Percentiles rank a stretch among this genome's conserved stretches.
Evolutionary conservation across 1,140 invertebrate genomes (phyloP).

Genomic region (Drosophila virilis): DNA sequence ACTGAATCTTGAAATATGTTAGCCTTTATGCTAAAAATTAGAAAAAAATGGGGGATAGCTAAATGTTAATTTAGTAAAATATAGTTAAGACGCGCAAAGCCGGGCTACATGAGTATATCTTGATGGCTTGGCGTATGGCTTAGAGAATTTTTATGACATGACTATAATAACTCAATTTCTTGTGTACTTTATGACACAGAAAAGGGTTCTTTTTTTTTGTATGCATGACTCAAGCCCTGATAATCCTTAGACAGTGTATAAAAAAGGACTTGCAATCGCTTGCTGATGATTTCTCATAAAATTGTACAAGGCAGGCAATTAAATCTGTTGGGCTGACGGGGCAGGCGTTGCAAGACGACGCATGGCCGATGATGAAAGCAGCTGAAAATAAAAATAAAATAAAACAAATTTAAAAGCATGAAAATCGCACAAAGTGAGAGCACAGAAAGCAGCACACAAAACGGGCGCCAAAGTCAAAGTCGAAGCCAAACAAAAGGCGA

Average conservation of each 20-base stretch:
- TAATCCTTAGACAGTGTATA: not conserved
- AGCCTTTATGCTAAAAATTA: not conserved
- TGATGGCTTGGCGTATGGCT: no score
- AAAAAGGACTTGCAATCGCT: conserved; percentile 27
- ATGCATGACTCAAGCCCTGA: not conserved
- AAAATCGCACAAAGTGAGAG: conserved; percentile 44
- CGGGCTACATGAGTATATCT: no score
- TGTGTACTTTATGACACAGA: not conserved
- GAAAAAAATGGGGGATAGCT: not conserved
- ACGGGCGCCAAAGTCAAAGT: conserved; percentile 8
- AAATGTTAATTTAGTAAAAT: not conserved
- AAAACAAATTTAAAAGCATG: conserved; percentile 44
- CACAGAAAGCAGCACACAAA: conserved; percentile 22
- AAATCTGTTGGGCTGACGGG: conserved; percentile 37
- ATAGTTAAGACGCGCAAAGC: no score
- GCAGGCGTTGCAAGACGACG: not conserved
- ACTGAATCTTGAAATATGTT: no score
- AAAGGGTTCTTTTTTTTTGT: not conserved
- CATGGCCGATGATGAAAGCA: conserved; percentile 41
- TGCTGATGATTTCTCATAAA: conserved; percentile 37
- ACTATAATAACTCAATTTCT: not conserved
- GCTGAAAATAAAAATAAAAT: conserved; percentile 20
- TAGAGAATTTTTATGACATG: not conserved
- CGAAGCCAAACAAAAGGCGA: conserved; percentile 60
- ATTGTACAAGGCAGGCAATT: conserved; percentile 51